phyloP scores from a whole-genome alignment of 1,140 invertebrate genomes.

The Drosophila neocordata region DNA sequence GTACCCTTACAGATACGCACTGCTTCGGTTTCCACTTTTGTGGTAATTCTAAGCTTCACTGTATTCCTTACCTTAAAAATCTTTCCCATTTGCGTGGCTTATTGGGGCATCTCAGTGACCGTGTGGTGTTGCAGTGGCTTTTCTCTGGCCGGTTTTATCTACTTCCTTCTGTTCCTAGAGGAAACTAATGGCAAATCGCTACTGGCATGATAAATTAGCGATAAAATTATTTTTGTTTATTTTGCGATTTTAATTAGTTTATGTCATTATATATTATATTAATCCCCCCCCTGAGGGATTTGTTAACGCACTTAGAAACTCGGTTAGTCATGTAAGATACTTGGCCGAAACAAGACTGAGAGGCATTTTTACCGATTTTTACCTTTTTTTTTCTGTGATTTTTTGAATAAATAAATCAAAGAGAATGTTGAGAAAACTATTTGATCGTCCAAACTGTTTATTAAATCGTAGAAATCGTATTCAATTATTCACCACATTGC shows the following conservation, averaged over 20 bases:
- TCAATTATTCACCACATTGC: constrained; percentile 58
- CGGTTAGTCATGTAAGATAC: constrained; percentile 28
- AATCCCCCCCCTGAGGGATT: constrained; percentile 18
- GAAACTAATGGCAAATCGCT: constrained; percentile 76
- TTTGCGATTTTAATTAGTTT: background rate
- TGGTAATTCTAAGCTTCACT: constrained; percentile 52
- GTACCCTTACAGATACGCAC: constrained; percentile 72
- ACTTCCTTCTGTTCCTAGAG: constrained; percentile 46
- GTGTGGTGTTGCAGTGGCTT: constrained; percentile 52
- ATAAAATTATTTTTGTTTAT: constrained; percentile 15
- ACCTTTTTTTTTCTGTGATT: too few species aligned
- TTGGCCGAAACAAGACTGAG: constrained; percentile 29
- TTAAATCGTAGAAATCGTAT: constrained; percentile 63
- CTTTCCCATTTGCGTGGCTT: constrained; percentile 61
- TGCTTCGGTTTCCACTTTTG: constrained; percentile 40
- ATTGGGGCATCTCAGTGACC: constrained; percentile 52
- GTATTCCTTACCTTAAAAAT: constrained; percentile 63
- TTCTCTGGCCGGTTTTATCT: constrained; percentile 39
- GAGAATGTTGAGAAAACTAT: constrained; percentile 48
- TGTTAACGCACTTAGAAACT: background rate
- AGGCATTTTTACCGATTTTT: background rate
- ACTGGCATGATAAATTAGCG: constrained; percentile 27
- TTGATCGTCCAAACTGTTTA: constrained; percentile 46
- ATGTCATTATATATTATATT: constrained; percentile 37
- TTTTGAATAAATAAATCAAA: background rate